Base-by-base conservation (phyloP, 2,888 invertebrate genomes). In the Acronicta alni region DNA sequence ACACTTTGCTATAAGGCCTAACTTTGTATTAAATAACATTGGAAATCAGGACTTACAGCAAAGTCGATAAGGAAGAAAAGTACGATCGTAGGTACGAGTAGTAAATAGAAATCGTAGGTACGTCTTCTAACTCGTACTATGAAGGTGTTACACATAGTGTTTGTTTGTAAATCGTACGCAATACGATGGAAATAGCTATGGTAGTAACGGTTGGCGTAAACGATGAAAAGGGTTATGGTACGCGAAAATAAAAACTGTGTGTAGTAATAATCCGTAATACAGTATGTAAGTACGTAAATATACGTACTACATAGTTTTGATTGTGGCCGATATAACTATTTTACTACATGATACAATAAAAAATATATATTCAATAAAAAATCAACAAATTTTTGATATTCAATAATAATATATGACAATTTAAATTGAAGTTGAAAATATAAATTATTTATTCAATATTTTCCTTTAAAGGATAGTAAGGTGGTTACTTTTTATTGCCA, bases 161-260 rank as follows among this genome's bases (percentile, higher is more conserved):
- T 74, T 69, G 48, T 64, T 64, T 74, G 30, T 55, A 52, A 63
- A 56, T 57, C 47, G 43, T 57, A 57, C 71, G 39, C 49, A 59
- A 52, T 41, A 30, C 26, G 54, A 64, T 69, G 45, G n/a, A 70
- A 73, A 62, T 71, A 73, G 70, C 43, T 52, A 12, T 30, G 35
- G 42, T 23, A 57, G 17, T 54, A 53, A 72, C 54, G 20, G 51
- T 71, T 66, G 39, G 60, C 72, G 66, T 67, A 55, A 58, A 66
- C 67, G 72, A 67, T 64, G 67, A 55, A 48, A 68, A 67, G 60
- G 55, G 59, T 39, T n/a, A n/a, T n/a, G n/a, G 17, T 18, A 70
- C 15, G 57, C 51, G 67, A 48, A 44, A 66, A 66, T 66, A 66
- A 67, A 71, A 66, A 58, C 26, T 66, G 58, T 59, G 53, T 54